A percentile compares a stretch with the other conserved stretches of the same genome.
These are phyloP conservation scores for Nematopogon swammerdamellus DNA, from an alignment of 2,888 invertebrate genomes.

Conservation along the genomic window DNA sequence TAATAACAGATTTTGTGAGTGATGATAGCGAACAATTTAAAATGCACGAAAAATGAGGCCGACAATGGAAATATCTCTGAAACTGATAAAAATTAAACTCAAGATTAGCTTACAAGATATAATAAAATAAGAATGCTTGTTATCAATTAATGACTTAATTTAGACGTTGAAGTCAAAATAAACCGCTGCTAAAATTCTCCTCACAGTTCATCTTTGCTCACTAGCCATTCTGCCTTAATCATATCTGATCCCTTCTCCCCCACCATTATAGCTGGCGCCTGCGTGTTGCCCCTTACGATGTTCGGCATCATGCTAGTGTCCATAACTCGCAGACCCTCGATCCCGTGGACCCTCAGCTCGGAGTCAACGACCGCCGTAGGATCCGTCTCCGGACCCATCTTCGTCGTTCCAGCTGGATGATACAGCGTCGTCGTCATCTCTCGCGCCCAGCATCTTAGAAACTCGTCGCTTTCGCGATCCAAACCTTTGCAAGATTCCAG, in stretches of 20 bases:
- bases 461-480: slow-evolving; percentile 20
- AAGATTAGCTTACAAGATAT: too few relatives aligned
- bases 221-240: slow-evolving; percentile 54
- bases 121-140: too few relatives aligned
- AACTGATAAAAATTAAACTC: too few relatives aligned
- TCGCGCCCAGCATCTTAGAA: slow-evolving; percentile 25
- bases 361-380: slow-evolving; percentile 52
- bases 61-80: too few relatives aligned
- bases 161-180: too few relatives aligned
- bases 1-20: too few relatives aligned
- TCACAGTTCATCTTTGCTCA: slow-evolving; percentile 24
- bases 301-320: slow-evolving; percentile 66
- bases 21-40: too few relatives aligned
- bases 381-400: slow-evolving; percentile 55
- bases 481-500: slow-evolving; percentile 25
- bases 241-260: slow-evolving; percentile 64
- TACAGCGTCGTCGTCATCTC: slow-evolving; percentile 41
- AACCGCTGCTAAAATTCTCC: too few relatives aligned
- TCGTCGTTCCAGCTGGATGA: slow-evolving; percentile 66
- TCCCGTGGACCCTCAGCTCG: slow-evolving; percentile 50
- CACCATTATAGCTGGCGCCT: slow-evolving; percentile 62
- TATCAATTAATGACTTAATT: too few relatives aligned
- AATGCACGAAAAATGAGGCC: too few relatives aligned
- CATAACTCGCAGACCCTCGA: slow-evolving; percentile 54
- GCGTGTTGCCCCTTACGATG: slow-evolving; percentile 60